Evolutionary conservation across 2,888 invertebrate genomes (phyloP).

Genomic region (Argyresthia goedartella): DNA sequence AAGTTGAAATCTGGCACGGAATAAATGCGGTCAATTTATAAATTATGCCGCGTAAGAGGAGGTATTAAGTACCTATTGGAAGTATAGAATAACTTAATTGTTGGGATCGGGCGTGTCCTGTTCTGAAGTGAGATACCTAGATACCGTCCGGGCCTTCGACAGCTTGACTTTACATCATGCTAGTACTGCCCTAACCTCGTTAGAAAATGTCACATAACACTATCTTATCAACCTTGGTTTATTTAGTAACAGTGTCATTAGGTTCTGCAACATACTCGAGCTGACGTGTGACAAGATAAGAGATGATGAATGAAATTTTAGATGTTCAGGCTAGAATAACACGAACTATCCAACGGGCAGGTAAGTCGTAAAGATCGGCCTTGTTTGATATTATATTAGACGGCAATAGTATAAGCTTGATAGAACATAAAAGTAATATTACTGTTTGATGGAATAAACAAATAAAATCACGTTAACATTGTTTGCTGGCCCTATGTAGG

Average conservation of each 20-base stretch:
- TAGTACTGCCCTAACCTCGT: not conserved
- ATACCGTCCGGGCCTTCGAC: not conserved
- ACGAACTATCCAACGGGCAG: too few relatives aligned
- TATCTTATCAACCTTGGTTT: slow-evolving; percentile 50
- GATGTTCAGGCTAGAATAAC: not conserved
- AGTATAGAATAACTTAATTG: slow-evolving; percentile 7
- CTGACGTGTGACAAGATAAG: slow-evolving; percentile 1
- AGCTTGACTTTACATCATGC: too few relatives aligned
- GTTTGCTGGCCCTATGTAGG: not conserved
- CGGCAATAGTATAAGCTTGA: not conserved
- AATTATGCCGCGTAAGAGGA: slow-evolving; percentile 2
- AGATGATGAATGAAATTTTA: not conserved
- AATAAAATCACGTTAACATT: too few relatives aligned
- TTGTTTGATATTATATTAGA: not conserved
- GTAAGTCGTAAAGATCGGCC: too few relatives aligned
- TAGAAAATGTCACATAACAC: slow-evolving; percentile 25
- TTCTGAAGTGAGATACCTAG: not conserved
- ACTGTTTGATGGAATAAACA: too few relatives aligned
- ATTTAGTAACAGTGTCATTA: slow-evolving; percentile 36
- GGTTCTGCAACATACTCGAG: slow-evolving; percentile 10
- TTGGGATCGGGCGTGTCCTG: slow-evolving; percentile 6
- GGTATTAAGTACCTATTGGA: not conserved
- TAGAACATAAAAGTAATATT: not conserved
- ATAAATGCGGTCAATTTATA: slow-evolving; percentile 3
- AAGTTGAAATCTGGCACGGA: slow-evolving; percentile 3